Base-by-base conservation (phyloP, 92 coral and sea anemone genomes). In the Porites divaricata region DNA sequence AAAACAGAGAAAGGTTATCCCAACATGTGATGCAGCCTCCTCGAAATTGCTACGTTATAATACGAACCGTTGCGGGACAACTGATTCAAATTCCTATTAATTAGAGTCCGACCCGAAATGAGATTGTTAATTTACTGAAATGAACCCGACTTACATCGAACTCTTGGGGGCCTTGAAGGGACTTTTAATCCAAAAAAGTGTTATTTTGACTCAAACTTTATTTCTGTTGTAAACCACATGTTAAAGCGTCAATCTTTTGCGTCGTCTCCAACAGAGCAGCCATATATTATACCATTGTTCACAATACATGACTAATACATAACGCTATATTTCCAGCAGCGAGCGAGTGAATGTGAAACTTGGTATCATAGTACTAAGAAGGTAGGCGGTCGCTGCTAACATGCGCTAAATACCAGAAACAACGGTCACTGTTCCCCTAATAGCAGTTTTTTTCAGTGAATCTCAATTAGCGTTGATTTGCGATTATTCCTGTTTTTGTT, bases 251-350 rank as follows among this genome's bases (percentile, higher is more conserved):
- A 49, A 24, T 25, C 23, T 26, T 41, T 64, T 49, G 62, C 9
- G 19, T 64, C 8, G 73, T 49, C 50, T 63, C 83, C 83, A n/a
- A 41, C 49, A 13, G 83, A 51, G 74, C 63, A 9, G 9, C 24
- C 2, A 14, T n/a, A 64, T 50, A 51, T 70, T 65, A 48, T 78
- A 41, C 20, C 3, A 28, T 35, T 69, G 28, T 17, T 50, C 52
- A 6, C 22, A 41, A 13, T 78, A 22, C 12, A 16, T 26, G 8
- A 13, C 20, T 50, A 49, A 66, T 49, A 63, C 22, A 19, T 50
- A 51, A 28, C 48, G 56, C 23, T 22, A 19, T 17, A 9, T 2
- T 49, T 78, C 72, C 72, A 66, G 54, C 49, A 66, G 72, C 16
- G 83, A 78, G 35, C 64, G 22, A 5, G 22, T 78, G 20, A 63